phyloP scores from a whole-genome alignment of 2,888 invertebrate genomes.

The Napeogenes inachia region DNA sequence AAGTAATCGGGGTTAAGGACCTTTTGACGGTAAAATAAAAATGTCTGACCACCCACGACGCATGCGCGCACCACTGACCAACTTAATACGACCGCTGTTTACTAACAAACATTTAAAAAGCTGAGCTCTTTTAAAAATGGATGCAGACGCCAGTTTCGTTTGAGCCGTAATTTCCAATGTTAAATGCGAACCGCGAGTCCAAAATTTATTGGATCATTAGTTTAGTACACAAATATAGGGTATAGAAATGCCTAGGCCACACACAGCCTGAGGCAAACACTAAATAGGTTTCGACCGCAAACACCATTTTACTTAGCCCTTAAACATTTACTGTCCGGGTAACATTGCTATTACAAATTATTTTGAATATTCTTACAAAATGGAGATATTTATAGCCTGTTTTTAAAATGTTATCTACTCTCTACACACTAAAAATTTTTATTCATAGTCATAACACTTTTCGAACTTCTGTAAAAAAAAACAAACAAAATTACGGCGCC shows the following conservation, averaged over 20 bases:
- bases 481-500: conserved; percentile 33
- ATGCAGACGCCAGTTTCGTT: conserved; percentile 1
- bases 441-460: conserved; percentile 10
- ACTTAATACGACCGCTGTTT: conserved; percentile 9
- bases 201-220: conserved; percentile 14
- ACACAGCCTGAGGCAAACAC: conserved; percentile 37
- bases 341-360: conserved; percentile 15
- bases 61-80: conserved; percentile 18
- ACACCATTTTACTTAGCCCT: conserved; percentile 27
- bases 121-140: conserved; percentile 16
- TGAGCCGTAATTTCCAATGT: conserved; percentile 14
- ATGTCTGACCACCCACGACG: conserved; percentile 70
- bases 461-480: conserved; percentile 13
- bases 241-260: conserved; percentile 36
- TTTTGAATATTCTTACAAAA: conserved; percentile 10
- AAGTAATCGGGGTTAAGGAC: conserved; percentile 61
- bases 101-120: neutral
- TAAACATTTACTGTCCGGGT: conserved; percentile 29
- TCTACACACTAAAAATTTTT: neutral
- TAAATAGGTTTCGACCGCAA: conserved; percentile 42
- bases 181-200: conserved; percentile 6
- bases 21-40: conserved; percentile 66
- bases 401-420: neutral
- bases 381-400: neutral
- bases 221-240: conserved; percentile 27